Conservation (phyloP, 2,797 vertebrate species). For the Gallinago nigripennis region DNA sequence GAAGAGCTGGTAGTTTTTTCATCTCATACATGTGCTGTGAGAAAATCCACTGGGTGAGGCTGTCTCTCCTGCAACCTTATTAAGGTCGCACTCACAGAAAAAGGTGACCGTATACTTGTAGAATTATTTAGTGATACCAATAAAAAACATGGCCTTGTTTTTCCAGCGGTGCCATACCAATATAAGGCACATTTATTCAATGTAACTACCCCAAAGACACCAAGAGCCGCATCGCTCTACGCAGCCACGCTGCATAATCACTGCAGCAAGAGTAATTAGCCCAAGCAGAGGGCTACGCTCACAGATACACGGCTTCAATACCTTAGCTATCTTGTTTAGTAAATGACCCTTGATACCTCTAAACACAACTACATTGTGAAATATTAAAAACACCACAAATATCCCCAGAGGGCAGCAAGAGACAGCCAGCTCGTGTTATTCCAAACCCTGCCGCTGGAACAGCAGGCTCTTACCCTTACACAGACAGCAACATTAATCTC, state of each 20-base stretch:
- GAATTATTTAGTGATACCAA: not conserved
- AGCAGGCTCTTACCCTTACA: not conserved
- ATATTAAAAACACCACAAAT: not conserved
- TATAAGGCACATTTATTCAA: not conserved
- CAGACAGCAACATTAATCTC: not conserved
- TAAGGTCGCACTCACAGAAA: not conserved
- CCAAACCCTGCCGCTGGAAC: not conserved
- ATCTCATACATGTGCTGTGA: fast-evolving
- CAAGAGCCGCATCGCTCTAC: not conserved
- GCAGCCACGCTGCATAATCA: not conserved
- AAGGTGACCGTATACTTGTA: not conserved
- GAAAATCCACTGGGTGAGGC: not conserved
- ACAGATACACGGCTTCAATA: not conserved
- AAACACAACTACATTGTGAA: not conserved
- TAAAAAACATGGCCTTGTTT: not conserved
- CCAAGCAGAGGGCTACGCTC: not conserved
- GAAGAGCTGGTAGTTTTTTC: not conserved
- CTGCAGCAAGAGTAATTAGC: not conserved
- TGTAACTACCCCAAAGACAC: not conserved
- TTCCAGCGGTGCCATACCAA: not conserved
- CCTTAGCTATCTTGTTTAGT: not conserved
- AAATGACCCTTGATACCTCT: not conserved
- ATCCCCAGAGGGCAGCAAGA: not conserved
- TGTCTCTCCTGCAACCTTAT: not conserved
- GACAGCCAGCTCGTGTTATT: not conserved